A percentile compares a stretch with the other conserved stretches of the same genome.
Evolutionary conservation across 2,797 vertebrate genomes (phyloP).

Genomic region (Pseudochirops corinnae): DNA sequence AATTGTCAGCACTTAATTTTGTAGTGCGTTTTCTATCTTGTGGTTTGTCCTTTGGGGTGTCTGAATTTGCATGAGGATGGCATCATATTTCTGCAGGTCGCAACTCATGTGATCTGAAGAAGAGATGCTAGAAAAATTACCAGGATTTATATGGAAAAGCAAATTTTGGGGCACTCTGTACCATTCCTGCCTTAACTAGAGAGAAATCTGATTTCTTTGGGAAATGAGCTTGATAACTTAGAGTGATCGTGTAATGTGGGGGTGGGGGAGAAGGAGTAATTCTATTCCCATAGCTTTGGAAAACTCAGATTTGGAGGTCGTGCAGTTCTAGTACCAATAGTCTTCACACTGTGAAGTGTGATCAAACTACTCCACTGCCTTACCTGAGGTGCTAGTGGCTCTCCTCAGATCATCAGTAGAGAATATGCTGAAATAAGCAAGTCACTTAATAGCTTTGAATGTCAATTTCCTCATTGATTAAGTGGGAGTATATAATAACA

Average conservation of each 20-base stretch:
- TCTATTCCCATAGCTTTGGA: not conserved
- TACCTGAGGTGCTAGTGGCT: not conserved
- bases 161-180: constrained; percentile 38
- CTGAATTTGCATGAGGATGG: constrained; percentile 40
- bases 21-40: constrained; percentile 33
- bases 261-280: not conserved
- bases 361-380: not conserved
- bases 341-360: not conserved
- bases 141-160: constrained; percentile 23
- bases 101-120: constrained; percentile 45
- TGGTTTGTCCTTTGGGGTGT: constrained; percentile 28
- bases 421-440: not conserved
- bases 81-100: constrained; percentile 32
- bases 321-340: not conserved
- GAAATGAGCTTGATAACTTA: constrained; percentile 36
- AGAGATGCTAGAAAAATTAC: constrained; percentile 49
- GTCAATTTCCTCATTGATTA: not conserved
- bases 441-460: not conserved
- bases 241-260: not conserved
- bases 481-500: not conserved
- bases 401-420: not conserved
- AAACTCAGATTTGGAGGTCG: not conserved
- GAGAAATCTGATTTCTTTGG: constrained; percentile 58
- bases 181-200: constrained; percentile 20
- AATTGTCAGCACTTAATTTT: constrained; percentile 34